These are phyloP conservation scores for Sclerurus mexicanus DNA, from an alignment of 2,113 vertebrate genomes.

Conservation along the genomic window DNA sequence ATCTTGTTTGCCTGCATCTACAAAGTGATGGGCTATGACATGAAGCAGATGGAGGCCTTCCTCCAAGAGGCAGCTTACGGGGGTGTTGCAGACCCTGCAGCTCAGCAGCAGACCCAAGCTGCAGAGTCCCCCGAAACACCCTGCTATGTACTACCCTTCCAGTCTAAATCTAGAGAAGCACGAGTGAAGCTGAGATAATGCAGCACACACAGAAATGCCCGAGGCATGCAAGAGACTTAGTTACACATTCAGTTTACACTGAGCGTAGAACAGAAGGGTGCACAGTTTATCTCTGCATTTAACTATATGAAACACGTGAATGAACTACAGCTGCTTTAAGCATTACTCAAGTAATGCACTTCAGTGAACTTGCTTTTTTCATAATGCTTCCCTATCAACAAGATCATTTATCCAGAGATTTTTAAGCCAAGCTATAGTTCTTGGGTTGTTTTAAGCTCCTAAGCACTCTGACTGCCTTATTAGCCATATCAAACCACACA, in stretches of 20 bases:
- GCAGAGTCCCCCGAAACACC: not conserved
- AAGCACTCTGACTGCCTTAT: not conserved
- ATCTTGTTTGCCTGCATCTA: not conserved
- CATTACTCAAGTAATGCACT: not conserved
- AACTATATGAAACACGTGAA: not conserved
- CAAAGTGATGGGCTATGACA: not conserved
- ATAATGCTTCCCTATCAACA: not conserved
- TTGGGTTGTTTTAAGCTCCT: not conserved
- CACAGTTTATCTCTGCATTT: not conserved
- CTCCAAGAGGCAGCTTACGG: not conserved
- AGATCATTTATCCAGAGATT: slow-evolving; percentile 5
- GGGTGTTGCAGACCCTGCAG: not conserved
- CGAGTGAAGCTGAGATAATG: not conserved
- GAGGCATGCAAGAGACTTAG: not conserved
- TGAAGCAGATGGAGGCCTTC: not conserved
- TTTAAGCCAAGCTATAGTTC: slow-evolving; percentile 16
- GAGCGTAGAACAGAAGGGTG: slow-evolving; percentile 10
- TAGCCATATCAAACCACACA: not conserved
- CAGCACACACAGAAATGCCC: not conserved
- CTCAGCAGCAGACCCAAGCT: not conserved
- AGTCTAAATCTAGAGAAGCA: not conserved
- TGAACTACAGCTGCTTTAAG: not conserved
- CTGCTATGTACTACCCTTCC: not conserved
- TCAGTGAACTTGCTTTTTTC: not conserved
- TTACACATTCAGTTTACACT: not conserved